Base-by-base conservation (phyloP, 2,888 invertebrate species). In the Xestoiulus laeticollis region DNA sequence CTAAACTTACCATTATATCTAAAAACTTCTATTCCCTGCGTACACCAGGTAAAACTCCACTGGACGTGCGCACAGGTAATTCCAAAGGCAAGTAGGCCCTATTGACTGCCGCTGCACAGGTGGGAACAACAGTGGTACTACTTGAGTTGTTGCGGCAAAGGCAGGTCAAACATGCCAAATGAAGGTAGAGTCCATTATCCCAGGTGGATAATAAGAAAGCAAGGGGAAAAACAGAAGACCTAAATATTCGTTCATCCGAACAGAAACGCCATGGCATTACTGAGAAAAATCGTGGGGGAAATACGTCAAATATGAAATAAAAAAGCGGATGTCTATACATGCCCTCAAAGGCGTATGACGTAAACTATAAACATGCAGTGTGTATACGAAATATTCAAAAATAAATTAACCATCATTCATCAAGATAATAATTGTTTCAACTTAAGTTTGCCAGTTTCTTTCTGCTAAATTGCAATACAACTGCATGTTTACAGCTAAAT, bases 101-200 rank as follows among this genome's bases (percentile, higher is more conserved):
- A 5, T 12, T 59, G 1, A 19, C 59, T 19, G 59, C 19, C 59
- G 19, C 59, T 1, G 59, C 59, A 59, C 59, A 59, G 59, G 59
- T 59, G 59, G 59, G 14, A 48, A 48, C 59, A 59, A n/a, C 19
- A n/a, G 38, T 6, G 59, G 3, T 4, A 59, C 59, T n/a, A n/a
- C 59, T 59, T 59, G 59, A 59, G 59, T 59, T 59, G 59, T 19
- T 3, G 48, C 48, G 14, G 59, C n/a, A n/a, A 59, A 59, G 59
- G 3, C 59, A 59, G 59, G 59, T 59, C 59, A 59, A 48, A 59
- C 59, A n/a, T 59, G 59, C 14, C n/a, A n/a, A 5, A n/a, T n/a
- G 59, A n/a, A 59, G 59, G 59, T 59, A 59, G 59, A 59, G 59
- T 59, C 59, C 59, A 59, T n/a, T 59, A 59, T 59, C n/a, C 19